These are phyloP conservation scores for Oscheius sp. DNA, from an alignment of 2,888 invertebrate species.

Conservation along the genomic window DNA sequence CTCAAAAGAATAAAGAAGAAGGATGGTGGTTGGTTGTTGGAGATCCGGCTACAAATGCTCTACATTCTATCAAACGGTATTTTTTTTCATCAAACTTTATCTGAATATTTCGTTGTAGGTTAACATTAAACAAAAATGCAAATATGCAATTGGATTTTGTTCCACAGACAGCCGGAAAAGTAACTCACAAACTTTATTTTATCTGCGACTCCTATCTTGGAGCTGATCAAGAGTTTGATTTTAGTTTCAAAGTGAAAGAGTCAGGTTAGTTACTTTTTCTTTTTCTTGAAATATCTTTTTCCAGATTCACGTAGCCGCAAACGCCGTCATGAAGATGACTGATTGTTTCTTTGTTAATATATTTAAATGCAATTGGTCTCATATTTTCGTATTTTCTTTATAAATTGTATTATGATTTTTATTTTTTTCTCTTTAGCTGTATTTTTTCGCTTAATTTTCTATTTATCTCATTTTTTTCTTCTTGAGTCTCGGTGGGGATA, in stretches of 20 bases:
- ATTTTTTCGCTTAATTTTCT: too few relatives aligned
- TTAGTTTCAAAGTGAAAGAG: slow-evolving; percentile 74
- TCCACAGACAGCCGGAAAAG: slow-evolving; percentile 80
- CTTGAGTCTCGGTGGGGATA: too few relatives aligned
- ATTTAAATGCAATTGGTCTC: too few relatives aligned
- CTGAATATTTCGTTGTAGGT: slow-evolving; percentile 33
- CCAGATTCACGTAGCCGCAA: slow-evolving; percentile 23
- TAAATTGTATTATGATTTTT: too few relatives aligned
- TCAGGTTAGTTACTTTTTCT: slow-evolving; percentile 31
- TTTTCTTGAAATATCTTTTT: slow-evolving; percentile 2
- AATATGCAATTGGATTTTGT: slow-evolving; percentile 89
- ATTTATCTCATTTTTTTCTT: too few relatives aligned
- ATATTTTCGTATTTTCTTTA: too few relatives aligned
- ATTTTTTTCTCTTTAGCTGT: too few relatives aligned
- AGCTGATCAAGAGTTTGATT: slow-evolving; percentile 98
- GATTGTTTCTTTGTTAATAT: too few relatives aligned
- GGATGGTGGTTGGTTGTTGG: slow-evolving; percentile 96
- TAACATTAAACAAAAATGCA: slow-evolving; percentile 87
- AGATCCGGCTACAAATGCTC: slow-evolving; percentile 89
- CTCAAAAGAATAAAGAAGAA: slow-evolving; percentile 79
- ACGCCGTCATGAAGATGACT: slow-evolving; percentile 26
- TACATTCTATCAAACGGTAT: slow-evolving; percentile 91
- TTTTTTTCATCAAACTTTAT: background rate
- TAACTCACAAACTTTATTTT: slow-evolving; percentile 92
- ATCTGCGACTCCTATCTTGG: slow-evolving; percentile 99